A percentile compares a stretch with the other conserved stretches of the same genome.
These are phyloP conservation scores for Bimastos eiseni DNA, from an alignment of 2,888 invertebrate genomes.

Conservation along the genomic window DNA sequence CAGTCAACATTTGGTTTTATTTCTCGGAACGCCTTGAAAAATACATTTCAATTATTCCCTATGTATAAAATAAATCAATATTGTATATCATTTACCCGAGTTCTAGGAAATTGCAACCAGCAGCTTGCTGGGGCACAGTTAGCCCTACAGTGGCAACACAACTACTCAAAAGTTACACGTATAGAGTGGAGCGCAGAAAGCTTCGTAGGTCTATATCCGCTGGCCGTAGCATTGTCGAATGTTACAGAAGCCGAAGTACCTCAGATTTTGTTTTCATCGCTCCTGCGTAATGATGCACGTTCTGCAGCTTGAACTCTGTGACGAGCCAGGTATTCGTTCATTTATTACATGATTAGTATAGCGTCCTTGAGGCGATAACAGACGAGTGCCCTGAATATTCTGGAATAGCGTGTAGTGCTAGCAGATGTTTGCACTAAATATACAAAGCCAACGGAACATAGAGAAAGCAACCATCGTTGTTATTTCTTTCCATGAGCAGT, in stretches of 20 bases:
- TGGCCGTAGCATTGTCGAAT: neutral
- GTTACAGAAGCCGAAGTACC: neutral
- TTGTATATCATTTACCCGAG: neutral
- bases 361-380: neutral
- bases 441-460: neutral
- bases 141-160: too few relatives aligned
- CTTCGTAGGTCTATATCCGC: too few relatives aligned
- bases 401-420: neutral
- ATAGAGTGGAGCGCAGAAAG: neutral
- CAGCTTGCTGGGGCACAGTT: too few relatives aligned
- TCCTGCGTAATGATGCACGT: neutral
- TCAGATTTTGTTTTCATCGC: neutral
- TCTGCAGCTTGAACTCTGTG: too few relatives aligned
- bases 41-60: too few relatives aligned
- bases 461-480: neutral
- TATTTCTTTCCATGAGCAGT: neutral
- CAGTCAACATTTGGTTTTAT: neutral
- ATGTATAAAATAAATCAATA: neutral
- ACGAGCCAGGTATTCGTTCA: too few relatives aligned
- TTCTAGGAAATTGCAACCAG: too few relatives aligned
- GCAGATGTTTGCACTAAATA: neutral
- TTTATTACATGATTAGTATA: too few relatives aligned
- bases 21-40: neutral
- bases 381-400: too few relatives aligned
- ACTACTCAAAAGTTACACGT: neutral